Base-by-base conservation (phyloP, 2,888 invertebrate species). In the Melanotus villosus region DNA sequence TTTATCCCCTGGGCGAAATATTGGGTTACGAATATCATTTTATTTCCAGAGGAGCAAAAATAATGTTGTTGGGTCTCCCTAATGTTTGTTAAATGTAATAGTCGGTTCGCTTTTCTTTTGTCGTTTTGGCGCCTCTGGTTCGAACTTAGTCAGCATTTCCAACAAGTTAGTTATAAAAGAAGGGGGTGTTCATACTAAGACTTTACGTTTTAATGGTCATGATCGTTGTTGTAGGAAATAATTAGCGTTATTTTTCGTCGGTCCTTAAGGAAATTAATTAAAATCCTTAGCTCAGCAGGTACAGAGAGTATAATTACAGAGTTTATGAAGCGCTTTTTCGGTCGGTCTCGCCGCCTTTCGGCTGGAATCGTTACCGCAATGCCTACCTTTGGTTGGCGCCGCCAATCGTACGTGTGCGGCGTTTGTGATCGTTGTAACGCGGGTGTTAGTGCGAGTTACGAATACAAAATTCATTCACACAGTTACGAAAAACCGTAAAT, bases 321-420 rank as follows among this genome's bases (percentile, higher is more conserved):
- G 56, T 65, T 43, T 65, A 65, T 57, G 56, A 54, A 57, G 45
- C 34, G 18, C 2, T 36, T 36, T 18, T 30, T 64, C 64, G 64
- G 10, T 9, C 5, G 4, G 9, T 14, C 10, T 43, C 68, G 64
- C 12, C 9, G n/a, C 10, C 32, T 10, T 64, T 59, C 68, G 68
- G 54, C 0, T 26, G 21, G 7, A 58, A 68, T 68, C 68, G 68
- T 59, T 68, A 65, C 68, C 68, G 68, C 68, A 68, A 64, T 64
- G 68, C 59, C 59, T 68, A 68, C 68, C 68, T 68, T 63, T 52
- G 58, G 41, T 64, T 68, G 58, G 68, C 64, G 68, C 68, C 63
- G 64, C 41, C 68, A 68, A 68, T 65, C 59, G 68, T 68, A 58
- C 58, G 68, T 59, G 64, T 65, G 52, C 68, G 68, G 58, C 59